Evolutionary conservation across 1,140 invertebrate genomes (phyloP).

Genomic region (Brachionus angularis): DNA sequence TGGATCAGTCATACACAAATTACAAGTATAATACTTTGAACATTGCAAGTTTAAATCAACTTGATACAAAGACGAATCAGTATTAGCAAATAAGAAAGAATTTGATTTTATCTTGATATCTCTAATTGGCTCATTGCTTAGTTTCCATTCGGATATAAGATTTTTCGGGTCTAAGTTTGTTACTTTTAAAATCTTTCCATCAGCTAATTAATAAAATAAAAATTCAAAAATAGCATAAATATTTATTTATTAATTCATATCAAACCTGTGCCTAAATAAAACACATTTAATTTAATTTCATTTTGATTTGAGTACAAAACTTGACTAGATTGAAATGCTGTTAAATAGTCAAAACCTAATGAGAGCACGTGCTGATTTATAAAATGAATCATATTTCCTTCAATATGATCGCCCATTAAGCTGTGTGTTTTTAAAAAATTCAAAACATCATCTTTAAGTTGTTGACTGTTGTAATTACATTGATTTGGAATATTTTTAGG

Average conservation of each 20-base stretch:
- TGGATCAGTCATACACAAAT: constrained; percentile 19
- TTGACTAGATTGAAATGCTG: background rate
- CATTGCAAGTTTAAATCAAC: constrained; percentile 29
- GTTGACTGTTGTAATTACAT: constrained; percentile 34
- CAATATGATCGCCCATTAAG: constrained; percentile 28
- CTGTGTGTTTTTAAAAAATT: constrained; percentile 36
- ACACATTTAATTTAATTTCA: constrained; percentile 2
- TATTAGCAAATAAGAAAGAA: background rate
- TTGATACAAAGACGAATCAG: constrained; percentile 7
- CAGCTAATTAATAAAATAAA: background rate
- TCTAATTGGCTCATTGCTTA: background rate
- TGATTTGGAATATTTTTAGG: constrained; percentile 7
- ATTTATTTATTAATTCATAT: no score
- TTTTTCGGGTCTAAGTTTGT: constrained; percentile 1
- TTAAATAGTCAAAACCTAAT: background rate
- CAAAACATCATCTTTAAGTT: background rate
- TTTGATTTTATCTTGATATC: constrained; percentile 17
- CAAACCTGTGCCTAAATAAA: constrained; percentile 25
- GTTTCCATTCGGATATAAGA: constrained; percentile 9
- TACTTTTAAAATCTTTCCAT: constrained; percentile 15
- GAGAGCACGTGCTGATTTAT: constrained; percentile 7
- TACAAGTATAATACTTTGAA: background rate
- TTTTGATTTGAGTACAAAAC: background rate
- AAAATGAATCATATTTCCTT: constrained; percentile 34
- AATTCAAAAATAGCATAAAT: no score